Conservation (phyloP, 2,888 invertebrate genomes). For the Ptilodon capucinus region DNA sequence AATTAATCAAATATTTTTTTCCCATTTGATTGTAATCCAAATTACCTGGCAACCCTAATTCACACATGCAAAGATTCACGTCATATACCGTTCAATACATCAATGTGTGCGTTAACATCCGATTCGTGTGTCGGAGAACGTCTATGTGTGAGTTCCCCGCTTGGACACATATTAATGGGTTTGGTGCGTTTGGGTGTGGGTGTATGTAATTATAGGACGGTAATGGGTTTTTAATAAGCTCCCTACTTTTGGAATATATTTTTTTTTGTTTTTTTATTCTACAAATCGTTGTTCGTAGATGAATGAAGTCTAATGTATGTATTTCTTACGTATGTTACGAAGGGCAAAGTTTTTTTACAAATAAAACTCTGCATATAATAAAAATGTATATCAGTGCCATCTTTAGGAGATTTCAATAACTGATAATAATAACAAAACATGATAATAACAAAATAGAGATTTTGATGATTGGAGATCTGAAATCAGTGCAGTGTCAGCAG, state of each 20-base stretch:
- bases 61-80: slow-evolving; percentile 39
- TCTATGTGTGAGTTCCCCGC: slow-evolving; percentile 49
- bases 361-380: no score
- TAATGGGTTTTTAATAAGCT: slow-evolving; percentile 80
- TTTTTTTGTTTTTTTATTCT: slow-evolving; percentile 14
- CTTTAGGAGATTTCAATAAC: no score
- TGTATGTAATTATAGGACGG: slow-evolving; percentile 74
- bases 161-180: slow-evolving; percentile 74
- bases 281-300: not conserved
- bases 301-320: not conserved
- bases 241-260: slow-evolving; percentile 47
- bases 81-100: slow-evolving; percentile 20
- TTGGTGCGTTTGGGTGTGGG: slow-evolving; percentile 68
- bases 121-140: slow-evolving; percentile 38
- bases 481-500: no score
- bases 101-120: slow-evolving; percentile 46
- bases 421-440: no score
- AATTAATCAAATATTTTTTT: no score
- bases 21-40: slow-evolving; percentile 22
- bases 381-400: no score
- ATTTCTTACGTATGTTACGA: no score
- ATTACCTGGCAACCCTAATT: slow-evolving; percentile 50
- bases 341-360: no score
- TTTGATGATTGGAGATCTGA: no score
- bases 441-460: no score